Evolutionary conservation across 2,113 vertebrate species (phyloP).

Genomic region (Scartelaos histophorus): DNA sequence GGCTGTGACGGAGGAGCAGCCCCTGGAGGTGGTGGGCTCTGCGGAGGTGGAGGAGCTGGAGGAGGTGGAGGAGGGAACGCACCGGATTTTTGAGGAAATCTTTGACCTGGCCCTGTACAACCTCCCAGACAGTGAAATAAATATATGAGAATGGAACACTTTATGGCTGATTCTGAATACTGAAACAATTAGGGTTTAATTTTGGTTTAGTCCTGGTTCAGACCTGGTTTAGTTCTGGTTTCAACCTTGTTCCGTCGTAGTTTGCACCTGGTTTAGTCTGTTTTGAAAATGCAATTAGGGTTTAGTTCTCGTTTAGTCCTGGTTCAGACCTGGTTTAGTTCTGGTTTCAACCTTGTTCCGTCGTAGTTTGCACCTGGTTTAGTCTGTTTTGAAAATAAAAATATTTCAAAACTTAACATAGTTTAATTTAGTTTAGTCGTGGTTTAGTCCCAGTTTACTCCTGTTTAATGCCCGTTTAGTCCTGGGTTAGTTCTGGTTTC

Average conservation of each 20-base stretch:
- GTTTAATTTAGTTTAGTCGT: no score
- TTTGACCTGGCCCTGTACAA: constrained; percentile 66
- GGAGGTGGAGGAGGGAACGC: constrained; percentile 3
- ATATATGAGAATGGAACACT: not conserved
- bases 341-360: no score
- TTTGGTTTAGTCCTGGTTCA: no score
- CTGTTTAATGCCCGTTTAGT: not conserved
- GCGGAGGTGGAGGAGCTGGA: constrained; percentile 29
- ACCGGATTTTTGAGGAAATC: constrained; percentile 63
- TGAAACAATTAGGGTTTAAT: not conserved
- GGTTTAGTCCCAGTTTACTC: no score
- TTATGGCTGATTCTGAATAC: not conserved
- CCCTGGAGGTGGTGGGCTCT: constrained; percentile 32
- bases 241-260: no score
- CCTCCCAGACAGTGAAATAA: constrained; percentile 5
- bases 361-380: no score
- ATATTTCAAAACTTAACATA: no score
- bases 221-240: no score
- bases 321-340: not conserved
- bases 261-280: no score
- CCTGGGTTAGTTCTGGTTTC: not conserved
- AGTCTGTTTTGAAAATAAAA: no score
- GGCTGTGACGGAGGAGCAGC: constrained; percentile 22
- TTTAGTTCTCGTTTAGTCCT: not conserved
- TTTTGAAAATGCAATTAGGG: no score